Evolutionary conservation across 1,140 invertebrate species (phyloP), one percentile per base, ranked within the genome.

Genomic region (Leptopilina boulardi): DNA sequence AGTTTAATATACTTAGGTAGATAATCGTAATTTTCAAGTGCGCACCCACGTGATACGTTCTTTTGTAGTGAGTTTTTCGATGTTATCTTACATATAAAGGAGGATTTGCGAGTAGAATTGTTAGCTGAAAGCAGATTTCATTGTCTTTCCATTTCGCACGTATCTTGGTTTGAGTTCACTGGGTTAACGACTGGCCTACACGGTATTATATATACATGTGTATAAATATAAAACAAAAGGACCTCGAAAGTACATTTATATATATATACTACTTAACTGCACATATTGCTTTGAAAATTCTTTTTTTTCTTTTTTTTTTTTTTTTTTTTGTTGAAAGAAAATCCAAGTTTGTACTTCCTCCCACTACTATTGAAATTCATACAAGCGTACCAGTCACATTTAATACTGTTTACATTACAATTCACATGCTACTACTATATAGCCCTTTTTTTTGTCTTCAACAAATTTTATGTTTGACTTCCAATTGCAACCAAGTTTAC

Each of bases 351-450:
- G 21, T 59, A 30, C 59, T 34, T 15, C 26, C 5, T 66, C 26
- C 26, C 15, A n/a, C 59, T 10, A 56, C 54, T 66, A 66, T 66
- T 66, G 59, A 15, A 66, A 56, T 56, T 9, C n/a, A n/a, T 23
- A 26, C 54, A 56, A 66, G 15, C 23, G 26, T 23, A 34, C 10
- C 30, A n/a, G 13, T 59, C 21, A 59, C 56, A 66, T 66, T 66
- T 34, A 66, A 66, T 66, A 30, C 59, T 66, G 26, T 66, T 66
- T 66, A 66, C 59, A 66, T 66, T 66, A 23, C 59, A 66, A 66
- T 66, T 66, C 59, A 66, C 59, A 66, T 66, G 59, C 59, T 66
- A n/a, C n/a, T n/a, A n/a, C n/a, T n/a, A n/a, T n/a, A n/a, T n/a
- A n/a, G 8, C 59, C 47, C 42, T 13, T 66, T 26, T 66, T 66